phyloP scores from a whole-genome alignment of 1,140 invertebrate species.

The Anthonomus grandis region DNA sequence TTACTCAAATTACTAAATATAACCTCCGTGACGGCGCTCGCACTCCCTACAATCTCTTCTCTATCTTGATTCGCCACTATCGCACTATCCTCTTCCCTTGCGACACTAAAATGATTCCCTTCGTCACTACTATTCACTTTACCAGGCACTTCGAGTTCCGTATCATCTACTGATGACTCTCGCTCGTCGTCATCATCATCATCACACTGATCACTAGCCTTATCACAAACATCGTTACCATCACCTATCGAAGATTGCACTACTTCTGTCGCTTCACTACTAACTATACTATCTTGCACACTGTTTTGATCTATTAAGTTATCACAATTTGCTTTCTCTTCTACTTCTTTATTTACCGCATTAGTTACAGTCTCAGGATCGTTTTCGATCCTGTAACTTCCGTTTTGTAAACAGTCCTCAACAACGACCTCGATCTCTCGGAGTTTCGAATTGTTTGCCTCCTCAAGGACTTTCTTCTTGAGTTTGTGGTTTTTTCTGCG shows the following conservation, averaged over 20 bases:
- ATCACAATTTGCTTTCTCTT: not conserved
- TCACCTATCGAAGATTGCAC: slow-evolving; percentile 16
- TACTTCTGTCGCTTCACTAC: slow-evolving; percentile 15
- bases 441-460: slow-evolving; percentile 48
- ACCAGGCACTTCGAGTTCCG: no score
- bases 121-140: no score
- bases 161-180: no score
- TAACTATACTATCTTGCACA: slow-evolving; percentile 19
- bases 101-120: slow-evolving; percentile 25
- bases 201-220: slow-evolving; percentile 2
- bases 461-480: slow-evolving; percentile 49
- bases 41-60: not conserved
- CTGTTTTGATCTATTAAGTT: slow-evolving; percentile 8
- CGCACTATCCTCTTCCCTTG: slow-evolving; percentile 55
- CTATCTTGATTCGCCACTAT: slow-evolving; percentile 46
- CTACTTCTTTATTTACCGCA: not conserved
- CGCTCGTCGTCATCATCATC: no score
- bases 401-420: slow-evolving; percentile 22
- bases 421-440: slow-evolving; percentile 41
- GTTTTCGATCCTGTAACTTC: not conserved
- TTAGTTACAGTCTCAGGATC: no score
- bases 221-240: not conserved
- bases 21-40: not conserved
- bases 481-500: slow-evolving; percentile 35
- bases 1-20: slow-evolving; percentile 16